phyloP scores from a whole-genome alignment of 1,140 invertebrate species.

The Stegodyphus mimosarum region DNA sequence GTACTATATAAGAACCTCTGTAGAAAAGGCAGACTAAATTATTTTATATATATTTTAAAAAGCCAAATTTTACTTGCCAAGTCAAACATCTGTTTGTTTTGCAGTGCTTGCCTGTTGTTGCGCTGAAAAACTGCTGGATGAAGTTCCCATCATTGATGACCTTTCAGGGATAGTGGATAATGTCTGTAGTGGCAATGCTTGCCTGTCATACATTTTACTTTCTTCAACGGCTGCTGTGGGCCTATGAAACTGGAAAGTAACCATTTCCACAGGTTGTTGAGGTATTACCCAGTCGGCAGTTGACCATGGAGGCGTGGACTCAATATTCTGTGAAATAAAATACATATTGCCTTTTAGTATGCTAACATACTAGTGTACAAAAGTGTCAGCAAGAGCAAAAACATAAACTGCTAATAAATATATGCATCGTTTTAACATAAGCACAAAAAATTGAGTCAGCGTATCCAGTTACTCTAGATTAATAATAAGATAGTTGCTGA shows the following conservation, averaged over 20 bases:
- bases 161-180: conserved; percentile 16
- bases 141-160: not conserved
- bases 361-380: not conserved
- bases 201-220: not conserved
- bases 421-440: not conserved
- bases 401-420: not conserved
- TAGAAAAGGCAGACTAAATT: too few relatives aligned
- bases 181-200: conserved; percentile 24
- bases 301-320: conserved; percentile 35
- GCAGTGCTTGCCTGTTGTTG: conserved; percentile 1
- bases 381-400: not conserved
- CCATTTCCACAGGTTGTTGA: conserved; percentile 45
- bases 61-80: not conserved
- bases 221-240: not conserved
- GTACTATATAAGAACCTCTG: too few relatives aligned
- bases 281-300: conserved; percentile 51
- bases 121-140: conserved; percentile 20
- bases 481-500: too few relatives aligned
- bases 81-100: conserved; percentile 54
- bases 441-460: too few relatives aligned
- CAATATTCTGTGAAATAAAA: conserved; percentile 3
- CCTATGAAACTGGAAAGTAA: conserved; percentile 44
- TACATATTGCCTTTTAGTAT: not conserved
- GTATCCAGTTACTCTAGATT: too few relatives aligned
- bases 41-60: too few relatives aligned